Evolutionary conservation across 2,797 vertebrate species (phyloP).

Genomic region (Chelmon rostratus): DNA sequence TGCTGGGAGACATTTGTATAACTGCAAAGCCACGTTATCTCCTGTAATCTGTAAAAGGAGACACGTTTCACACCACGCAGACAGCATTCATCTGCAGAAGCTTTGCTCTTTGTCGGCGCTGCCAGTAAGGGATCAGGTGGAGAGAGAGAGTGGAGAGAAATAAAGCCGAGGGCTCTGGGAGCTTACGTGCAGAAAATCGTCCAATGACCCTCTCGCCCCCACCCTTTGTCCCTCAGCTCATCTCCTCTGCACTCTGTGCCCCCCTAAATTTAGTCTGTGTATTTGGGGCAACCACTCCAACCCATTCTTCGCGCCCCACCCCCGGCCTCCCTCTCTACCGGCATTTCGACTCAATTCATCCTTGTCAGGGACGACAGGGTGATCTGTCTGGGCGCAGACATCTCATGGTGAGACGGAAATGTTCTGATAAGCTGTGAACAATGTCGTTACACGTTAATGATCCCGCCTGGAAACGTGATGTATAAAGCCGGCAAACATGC

Average conservation of each 20-base stretch:
- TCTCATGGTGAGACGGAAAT: conserved; percentile 79
- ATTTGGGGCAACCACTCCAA: conserved; percentile 57
- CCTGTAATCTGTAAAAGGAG: conserved; percentile 42
- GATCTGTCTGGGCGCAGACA: conserved; percentile 74
- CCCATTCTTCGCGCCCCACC: conserved; percentile 13
- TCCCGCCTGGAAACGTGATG: conserved; percentile 60
- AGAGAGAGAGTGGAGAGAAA: conserved; percentile 17
- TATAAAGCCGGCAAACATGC: conserved; percentile 40
- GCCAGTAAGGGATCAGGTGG: conserved; percentile 39
- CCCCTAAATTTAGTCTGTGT: conserved; percentile 73
- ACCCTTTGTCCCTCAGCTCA: conserved; percentile 48
- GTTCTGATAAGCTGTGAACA: conserved; percentile 88
- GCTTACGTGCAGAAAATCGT: conserved; percentile 39
- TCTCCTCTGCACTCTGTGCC: conserved; percentile 38
- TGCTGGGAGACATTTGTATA: conserved; percentile 5
- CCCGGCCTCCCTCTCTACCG: conserved; percentile 37
- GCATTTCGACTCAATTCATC: conserved; percentile 77
- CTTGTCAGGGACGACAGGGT: conserved; percentile 66
- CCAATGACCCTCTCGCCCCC: conserved; percentile 30
- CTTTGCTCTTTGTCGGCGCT: conserved; percentile 38
- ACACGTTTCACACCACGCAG: conserved; percentile 20
- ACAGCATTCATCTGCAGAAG: conserved; percentile 22
- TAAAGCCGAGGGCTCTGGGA: conserved; percentile 39
- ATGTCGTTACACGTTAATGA: conserved; percentile 83
- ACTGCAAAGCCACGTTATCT: conserved; percentile 28